phyloP scores from a whole-genome alignment of 2,797 vertebrate species.

The Melanotaenia parkinsoni region DNA sequence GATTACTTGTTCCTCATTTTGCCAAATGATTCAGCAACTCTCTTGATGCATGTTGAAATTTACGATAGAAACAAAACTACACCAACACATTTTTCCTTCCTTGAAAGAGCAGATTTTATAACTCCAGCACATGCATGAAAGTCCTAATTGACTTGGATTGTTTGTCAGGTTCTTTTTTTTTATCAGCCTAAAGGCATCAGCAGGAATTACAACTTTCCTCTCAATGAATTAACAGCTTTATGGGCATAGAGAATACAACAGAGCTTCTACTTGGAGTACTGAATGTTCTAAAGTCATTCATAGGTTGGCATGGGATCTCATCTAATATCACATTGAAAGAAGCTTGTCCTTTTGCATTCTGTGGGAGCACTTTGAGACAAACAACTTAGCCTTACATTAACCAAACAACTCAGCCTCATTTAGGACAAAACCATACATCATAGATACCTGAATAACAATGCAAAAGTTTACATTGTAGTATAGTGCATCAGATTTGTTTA shows the following conservation, averaged over 20 bases:
- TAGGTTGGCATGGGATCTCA: constrained; percentile 18
- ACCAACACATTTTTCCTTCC: neutral
- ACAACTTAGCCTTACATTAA: neutral
- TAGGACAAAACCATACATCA: neutral
- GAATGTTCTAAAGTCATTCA: constrained; percentile 43
- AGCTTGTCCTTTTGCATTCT: constrained; percentile 17
- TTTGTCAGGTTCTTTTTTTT: constrained; percentile 4
- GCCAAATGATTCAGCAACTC: neutral
- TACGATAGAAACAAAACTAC: neutral
- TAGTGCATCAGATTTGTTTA: constrained; percentile 5
- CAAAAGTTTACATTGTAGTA: constrained; percentile 11
- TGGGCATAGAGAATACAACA: constrained; percentile 25
- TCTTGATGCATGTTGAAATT: neutral
- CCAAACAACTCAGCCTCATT: constrained; percentile 11
- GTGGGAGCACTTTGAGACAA: constrained; percentile 17
- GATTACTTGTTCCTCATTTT: neutral
- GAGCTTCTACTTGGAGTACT: constrained; percentile 20
- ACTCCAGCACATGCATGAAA: neutral
- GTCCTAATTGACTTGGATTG: neutral
- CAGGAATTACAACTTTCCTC: constrained; percentile 66
- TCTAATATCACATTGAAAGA: constrained; percentile 21
- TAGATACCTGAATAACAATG: constrained; percentile 6
- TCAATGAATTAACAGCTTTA: constrained; percentile 33
- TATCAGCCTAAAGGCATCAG: constrained; percentile 42
- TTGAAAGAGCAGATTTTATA: neutral